Base-by-base conservation (phyloP, 2,113 vertebrate genomes). In the Gymnobelideus leadbeateri region DNA sequence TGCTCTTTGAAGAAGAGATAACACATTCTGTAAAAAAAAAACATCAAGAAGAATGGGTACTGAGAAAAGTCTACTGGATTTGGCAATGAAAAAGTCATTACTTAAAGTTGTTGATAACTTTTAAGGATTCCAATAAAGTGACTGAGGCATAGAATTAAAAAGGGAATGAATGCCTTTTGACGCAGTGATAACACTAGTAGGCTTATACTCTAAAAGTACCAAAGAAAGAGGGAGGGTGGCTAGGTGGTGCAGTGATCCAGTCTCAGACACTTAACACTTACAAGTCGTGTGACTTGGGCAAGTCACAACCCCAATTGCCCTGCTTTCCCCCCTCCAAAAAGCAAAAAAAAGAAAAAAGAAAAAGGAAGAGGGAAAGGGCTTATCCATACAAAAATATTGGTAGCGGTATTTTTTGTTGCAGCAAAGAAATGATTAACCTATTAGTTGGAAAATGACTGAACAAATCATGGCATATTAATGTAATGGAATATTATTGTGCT, bases 61-160 rank as follows among this genome's bases (percentile, higher is more conserved):
- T 51, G 2, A 4, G 89, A 89, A 92, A 93, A 57, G 54, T 46
- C 89, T 93, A 51, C 61, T 61, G 91, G 61, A 93, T n/a, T 37
- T 7, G 68, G 37, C 37, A 68, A 92, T 9, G 8, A 31, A 31
- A 37, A 90, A 37, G 24, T 91, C 84, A 9, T 68, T 52, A 28
- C 51, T 91, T 49, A 95, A 3, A 49, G 90, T n/a, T n/a, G 12
- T 1, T 57, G n/a, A 50, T 93, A 52, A 91, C 91, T 94, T 46
- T 91, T 52, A 93, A 51, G 51, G 5, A 2, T 43, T 43, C 68
- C n/a, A 84, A 23, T 84, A 84, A 43, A 84, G n/a, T 43, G 68
- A 23, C 19, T 84, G n/a, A n/a, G 37, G 19, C 68, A 43, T 84
- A 84, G 37, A 84, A 43, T 68, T 91, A 57, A 54, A 47, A 91